These are phyloP conservation scores for Elmis aenea DNA, from an alignment of 2,888 invertebrate genomes.

Conservation along the genomic window DNA sequence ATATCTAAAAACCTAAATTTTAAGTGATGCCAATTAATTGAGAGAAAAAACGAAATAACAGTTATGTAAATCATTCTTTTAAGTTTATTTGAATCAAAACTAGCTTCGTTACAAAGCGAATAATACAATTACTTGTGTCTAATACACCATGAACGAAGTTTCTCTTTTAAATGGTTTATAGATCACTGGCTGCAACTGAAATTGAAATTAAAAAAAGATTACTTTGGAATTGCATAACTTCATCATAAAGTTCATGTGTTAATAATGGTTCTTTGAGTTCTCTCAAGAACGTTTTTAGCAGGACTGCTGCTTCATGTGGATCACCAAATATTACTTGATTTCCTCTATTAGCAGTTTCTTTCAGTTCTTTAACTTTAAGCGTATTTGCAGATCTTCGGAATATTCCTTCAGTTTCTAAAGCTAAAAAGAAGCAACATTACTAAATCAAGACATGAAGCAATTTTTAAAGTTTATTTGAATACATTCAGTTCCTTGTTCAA, in stretches of 20 bases:
- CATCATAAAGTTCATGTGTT: conserved; percentile 90
- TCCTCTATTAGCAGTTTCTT: conserved; percentile 83
- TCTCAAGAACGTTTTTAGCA: conserved; percentile 89
- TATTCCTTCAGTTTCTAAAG: conserved; percentile 91
- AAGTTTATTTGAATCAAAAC: too few relatives aligned
- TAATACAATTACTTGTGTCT: not conserved
- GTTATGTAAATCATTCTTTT: too few relatives aligned
- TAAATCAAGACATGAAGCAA: too few relatives aligned
- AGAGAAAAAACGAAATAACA: too few relatives aligned
- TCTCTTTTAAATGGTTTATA: too few relatives aligned
- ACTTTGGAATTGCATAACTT: conserved; percentile 88
- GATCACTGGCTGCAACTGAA: too few relatives aligned
- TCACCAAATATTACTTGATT: conserved; percentile 73
- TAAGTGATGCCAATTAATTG: too few relatives aligned
- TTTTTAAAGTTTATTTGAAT: conserved; percentile 3
- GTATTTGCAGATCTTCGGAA: conserved; percentile 91
- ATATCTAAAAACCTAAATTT: too few relatives aligned
- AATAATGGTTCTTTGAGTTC: conserved; percentile 90
- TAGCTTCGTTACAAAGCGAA: too few relatives aligned
- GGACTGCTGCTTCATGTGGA: conserved; percentile 89
- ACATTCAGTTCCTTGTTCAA: not conserved
- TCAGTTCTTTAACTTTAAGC: conserved; percentile 75
- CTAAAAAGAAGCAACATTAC: conserved; percentile 47
- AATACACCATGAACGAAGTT: not conserved
- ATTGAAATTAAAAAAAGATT: too few relatives aligned